Conservation (phyloP, 92 coral and sea anemone genomes). For the Bergia puertoricense region DNA sequence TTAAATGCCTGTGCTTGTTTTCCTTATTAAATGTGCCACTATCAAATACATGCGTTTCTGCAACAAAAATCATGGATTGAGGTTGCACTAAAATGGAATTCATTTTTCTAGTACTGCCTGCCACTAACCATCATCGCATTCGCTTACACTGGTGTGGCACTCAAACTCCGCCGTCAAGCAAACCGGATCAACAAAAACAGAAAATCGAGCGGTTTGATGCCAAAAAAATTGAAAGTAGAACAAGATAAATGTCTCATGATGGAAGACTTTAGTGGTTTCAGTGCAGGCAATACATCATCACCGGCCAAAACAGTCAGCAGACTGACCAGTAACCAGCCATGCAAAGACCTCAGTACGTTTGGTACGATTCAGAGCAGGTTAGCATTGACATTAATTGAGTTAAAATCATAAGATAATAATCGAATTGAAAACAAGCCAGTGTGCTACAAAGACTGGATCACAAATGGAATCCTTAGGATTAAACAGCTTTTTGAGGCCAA, state of each 20-base stretch:
- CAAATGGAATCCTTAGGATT: too few relatives aligned
- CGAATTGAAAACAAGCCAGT: too few relatives aligned
- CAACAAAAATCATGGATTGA: not conserved
- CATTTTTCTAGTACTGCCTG: constrained; percentile 53
- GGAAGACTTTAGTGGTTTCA: constrained; percentile 20
- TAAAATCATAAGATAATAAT: not conserved
- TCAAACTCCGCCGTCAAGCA: constrained; percentile 80
- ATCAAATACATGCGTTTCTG: too few relatives aligned
- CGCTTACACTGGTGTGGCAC: constrained; percentile 77
- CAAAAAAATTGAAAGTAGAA: constrained; percentile 38
- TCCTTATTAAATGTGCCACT: not conserved
- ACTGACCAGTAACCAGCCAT: not conserved
- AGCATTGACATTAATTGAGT: not conserved
- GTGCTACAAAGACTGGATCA: too few relatives aligned
- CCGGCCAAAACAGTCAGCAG: not conserved
- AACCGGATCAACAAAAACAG: constrained; percentile 62
- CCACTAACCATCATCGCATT: constrained; percentile 75
- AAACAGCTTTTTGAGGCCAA: too few relatives aligned
- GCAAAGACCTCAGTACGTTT: constrained; percentile 19
- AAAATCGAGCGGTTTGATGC: constrained; percentile 55
- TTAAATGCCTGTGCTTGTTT: too few relatives aligned
- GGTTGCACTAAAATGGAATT: not conserved
- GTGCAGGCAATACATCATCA: constrained; percentile 10
- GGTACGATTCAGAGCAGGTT: constrained; percentile 11
- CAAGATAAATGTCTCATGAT: constrained; percentile 14